Evolutionary conservation across 2,113 vertebrate genomes (phyloP).

Genomic region (Puma concolor): DNA sequence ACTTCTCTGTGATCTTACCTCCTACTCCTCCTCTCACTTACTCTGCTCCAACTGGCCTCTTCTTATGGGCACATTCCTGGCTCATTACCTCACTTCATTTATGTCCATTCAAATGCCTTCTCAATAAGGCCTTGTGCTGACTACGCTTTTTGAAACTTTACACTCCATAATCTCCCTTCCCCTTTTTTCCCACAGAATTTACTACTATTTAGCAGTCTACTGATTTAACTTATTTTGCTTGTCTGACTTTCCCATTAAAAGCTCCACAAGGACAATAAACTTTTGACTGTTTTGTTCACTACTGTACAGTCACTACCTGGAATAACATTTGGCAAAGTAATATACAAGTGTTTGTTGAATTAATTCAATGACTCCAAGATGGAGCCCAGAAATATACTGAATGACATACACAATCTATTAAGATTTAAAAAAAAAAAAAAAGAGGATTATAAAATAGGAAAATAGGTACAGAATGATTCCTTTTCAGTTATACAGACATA

Average conservation of each 20-base stretch:
- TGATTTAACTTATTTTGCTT: neutral
- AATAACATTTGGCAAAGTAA: neutral
- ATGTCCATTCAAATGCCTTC: neutral
- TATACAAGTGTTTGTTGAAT: neutral
- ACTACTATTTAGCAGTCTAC: neutral
- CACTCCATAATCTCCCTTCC: neutral
- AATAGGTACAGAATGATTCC: neutral
- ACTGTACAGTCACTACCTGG: neutral
- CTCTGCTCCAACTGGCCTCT: neutral
- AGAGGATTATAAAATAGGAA: slow-evolving; percentile 9
- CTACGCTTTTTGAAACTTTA: neutral
- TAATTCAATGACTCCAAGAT: neutral
- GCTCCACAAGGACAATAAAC: neutral
- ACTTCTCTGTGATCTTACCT: neutral
- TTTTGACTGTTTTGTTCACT: neutral
- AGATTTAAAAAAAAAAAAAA: neutral
- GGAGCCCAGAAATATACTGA: neutral
- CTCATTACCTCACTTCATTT: neutral
- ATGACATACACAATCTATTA: neutral
- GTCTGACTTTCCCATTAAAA: neutral
- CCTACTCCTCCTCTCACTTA: neutral
- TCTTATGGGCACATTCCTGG: neutral
- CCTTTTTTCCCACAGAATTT: neutral
- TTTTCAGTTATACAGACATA: neutral
- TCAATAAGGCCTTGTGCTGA: slow-evolving; percentile 12